Evolutionary conservation across 2,888 invertebrate species (phyloP), one percentile per base, ranked within the genome.

Genomic region (Drosophila hamatofila): DNA sequence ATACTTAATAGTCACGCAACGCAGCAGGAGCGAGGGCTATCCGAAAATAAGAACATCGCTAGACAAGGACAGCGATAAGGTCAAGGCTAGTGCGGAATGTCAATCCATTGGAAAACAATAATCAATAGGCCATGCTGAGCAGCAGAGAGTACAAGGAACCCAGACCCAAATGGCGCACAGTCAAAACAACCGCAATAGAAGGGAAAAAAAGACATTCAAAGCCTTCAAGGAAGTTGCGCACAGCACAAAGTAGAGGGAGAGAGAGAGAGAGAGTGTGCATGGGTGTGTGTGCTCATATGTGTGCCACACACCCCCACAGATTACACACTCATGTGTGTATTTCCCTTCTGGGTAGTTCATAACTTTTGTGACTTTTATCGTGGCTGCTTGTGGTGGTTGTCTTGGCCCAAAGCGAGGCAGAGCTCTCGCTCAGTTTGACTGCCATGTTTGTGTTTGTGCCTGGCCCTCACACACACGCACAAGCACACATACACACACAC

Each of bases 1-100:
- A 89, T 89, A 83, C 73, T 80, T 66, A 77, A 79, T 55, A 87
- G 74, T 78, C 89, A 89, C 87, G 89, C 89, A 89, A 89, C 78
- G 81, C 70, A 18, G 72, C 72, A 62, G 82, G 62, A 68, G 72
- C 16, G 39, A 55, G 49, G 37, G 16, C 11, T 3, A 12, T 2
- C 35, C 35, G n/a, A 27, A 12, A 54, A 54, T 25, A 54, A 54
- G 39, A 33, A 54, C 27, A 42, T 52, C 44, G 68, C 37, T 30
- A 63, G 51, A 79, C 54, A 74, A 57, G 81, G 78, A 79, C 51
- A 61, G 71, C 80, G 51, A 64, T 78, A 71, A 80, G 80, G 71
- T 77, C 75, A 75, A 75, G 65, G 71, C 46, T 56, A 37, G 65
- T 46, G 59, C 21, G 61, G 73, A 73, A 68, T 61, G 55, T 41